Evolutionary conservation across 2,888 invertebrate species (phyloP), one percentile per base, ranked within the genome.

Genomic region (Drosophila quinaria): DNA sequence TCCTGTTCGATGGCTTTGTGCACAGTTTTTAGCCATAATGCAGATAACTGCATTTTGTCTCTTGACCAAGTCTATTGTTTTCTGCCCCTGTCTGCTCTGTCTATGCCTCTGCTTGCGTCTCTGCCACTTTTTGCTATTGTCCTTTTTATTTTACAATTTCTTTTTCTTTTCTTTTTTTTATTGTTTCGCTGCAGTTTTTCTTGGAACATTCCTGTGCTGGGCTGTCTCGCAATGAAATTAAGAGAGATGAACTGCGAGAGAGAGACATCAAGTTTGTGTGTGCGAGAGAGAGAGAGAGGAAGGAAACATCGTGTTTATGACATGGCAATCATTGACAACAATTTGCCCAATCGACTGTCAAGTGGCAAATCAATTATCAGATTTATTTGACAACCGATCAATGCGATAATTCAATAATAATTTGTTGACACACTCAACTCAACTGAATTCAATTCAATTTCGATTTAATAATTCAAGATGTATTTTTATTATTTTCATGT

Each of bases 1-100:
- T 80, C 66, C 69, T 55, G 68, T 69, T 63, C 60, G 74, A 47
- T 56, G 46, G 55, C 70, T 78, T 72, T 81, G 76, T 76, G 60
- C 68, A 69, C 67, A 65, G 76, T 79, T 81, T 84, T 84, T 75
- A 69, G 62, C 77, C 70, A 75, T 73, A 79, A 72, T 74, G 71
- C 67, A 87, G 85, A 83, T 87, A 85, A 86, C 77, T 86, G 81
- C 81, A 86, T 86, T 87, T 80, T 75, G 74, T 80, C 58, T 71
- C 68, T 63, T 74, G 74, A 64, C 51, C 67, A 37, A 37, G 44
- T 37, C 60, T 47, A 54, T 78, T 79, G 78, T 78, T 78, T 67
- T 51, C 50, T 6, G 19, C n/a, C 29, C 49, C 19, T 46, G 44
- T 46, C 17, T 39, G 11, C 44, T 19, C 29, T 39, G 29, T 54